Percentiles rank a stretch among this genome's conserved stretches.
phyloP scores from a whole-genome alignment of 2,113 vertebrate species.

The Xenus cinereus region DNA sequence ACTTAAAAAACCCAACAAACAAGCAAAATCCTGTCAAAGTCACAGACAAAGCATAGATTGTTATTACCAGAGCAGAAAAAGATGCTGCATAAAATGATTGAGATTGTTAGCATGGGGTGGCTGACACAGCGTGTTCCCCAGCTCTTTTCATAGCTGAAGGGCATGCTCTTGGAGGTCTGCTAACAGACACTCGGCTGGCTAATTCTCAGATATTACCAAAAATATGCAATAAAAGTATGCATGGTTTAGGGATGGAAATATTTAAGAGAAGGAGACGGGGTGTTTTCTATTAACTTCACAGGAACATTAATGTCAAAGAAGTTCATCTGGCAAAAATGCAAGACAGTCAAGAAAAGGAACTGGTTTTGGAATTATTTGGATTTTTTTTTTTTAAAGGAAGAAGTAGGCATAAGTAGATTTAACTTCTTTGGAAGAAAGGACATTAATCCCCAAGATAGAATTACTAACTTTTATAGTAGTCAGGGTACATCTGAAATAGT shows the following conservation, averaged over 20 bases:
- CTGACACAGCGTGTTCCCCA: background rate
- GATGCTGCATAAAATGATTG: background rate
- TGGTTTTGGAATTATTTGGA: background rate
- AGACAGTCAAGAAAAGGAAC: background rate
- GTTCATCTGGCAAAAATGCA: background rate
- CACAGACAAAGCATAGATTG: background rate
- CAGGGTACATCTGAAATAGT: background rate
- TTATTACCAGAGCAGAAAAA: background rate
- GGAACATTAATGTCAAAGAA: background rate
- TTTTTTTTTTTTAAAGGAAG: background rate
- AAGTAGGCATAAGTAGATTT: background rate
- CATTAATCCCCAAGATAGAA: background rate
- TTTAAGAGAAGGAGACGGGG: background rate
- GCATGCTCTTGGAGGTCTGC: background rate
- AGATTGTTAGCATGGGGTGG: background rate
- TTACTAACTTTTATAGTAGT: background rate
- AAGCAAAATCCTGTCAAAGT: background rate
- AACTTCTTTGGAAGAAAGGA: background rate
- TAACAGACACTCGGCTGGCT: background rate
- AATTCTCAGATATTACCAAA: background rate
- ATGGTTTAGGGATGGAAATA: background rate
- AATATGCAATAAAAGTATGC: background rate
- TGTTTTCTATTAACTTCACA: background rate
- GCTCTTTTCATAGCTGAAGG: background rate
- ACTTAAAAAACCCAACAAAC: background rate